phyloP scores from a whole-genome alignment of 2,797 vertebrate species.

The Galago senegalensis region DNA sequence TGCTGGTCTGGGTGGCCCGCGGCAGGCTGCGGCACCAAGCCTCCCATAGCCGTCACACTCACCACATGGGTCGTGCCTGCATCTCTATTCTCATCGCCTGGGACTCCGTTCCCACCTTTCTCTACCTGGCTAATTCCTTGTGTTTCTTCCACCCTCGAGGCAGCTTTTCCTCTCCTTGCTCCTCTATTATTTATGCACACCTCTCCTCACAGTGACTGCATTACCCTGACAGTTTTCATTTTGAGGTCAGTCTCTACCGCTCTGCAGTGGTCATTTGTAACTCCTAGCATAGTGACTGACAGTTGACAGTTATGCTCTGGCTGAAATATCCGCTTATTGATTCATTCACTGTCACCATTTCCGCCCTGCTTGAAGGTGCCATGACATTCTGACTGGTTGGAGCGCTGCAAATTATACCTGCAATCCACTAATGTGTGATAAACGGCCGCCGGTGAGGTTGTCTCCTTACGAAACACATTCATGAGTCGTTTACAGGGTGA shows the following conservation, averaged over 20 bases:
- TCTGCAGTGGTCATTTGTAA: background rate
- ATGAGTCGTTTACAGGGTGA: constrained; percentile 33
- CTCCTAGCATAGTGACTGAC: background rate
- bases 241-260: background rate
- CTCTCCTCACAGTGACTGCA: background rate
- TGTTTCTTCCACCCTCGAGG: background rate
- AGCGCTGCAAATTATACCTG: background rate
- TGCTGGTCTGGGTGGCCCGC: no score
- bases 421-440: background rate
- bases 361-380: background rate
- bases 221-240: background rate
- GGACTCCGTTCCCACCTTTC: background rate
- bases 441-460: background rate
- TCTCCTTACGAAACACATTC: constrained; percentile 46
- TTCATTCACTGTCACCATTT: constrained; percentile 17
- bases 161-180: background rate
- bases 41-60: background rate
- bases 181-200: background rate
- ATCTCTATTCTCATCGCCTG: background rate
- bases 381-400: background rate
- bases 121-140: background rate
- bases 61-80: background rate
- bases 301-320: background rate
- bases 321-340: constrained; percentile 6
- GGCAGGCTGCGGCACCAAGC: background rate